Evolutionary conservation across 2,888 invertebrate genomes (phyloP).

Genomic region (Nowickia ferox): DNA sequence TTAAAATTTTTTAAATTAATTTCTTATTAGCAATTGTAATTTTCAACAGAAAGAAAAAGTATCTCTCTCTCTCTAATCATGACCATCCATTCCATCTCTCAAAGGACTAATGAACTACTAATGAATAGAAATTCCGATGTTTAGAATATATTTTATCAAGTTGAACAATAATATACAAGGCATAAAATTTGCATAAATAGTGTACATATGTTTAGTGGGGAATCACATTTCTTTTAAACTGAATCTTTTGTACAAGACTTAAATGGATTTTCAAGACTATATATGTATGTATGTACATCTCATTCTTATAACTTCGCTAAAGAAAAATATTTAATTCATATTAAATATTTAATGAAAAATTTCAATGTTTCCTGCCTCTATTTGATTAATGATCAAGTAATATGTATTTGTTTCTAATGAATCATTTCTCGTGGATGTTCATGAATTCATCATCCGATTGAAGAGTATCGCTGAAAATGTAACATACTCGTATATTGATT

Average conservation of each 20-base stretch:
- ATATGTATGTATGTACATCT: neutral
- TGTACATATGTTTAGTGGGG: neutral
- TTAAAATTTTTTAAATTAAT: no score
- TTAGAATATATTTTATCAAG: constrained; percentile 14
- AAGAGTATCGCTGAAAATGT: constrained; percentile 9
- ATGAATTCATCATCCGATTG: constrained; percentile 38
- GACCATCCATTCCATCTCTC: no score
- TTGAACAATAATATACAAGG: constrained; percentile 15
- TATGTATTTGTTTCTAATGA: constrained; percentile 14
- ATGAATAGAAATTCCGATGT: neutral
- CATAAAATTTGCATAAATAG: constrained; percentile 17
- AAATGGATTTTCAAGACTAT: neutral
- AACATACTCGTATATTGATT: constrained; percentile 41
- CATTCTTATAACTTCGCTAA: neutral
- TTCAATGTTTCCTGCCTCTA: neutral
- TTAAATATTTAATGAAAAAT: neutral
- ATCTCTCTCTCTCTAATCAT: no score
- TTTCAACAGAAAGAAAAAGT: no score
- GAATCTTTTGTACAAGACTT: neutral
- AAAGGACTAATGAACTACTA: no score
- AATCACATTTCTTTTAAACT: neutral
- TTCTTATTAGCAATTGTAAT: no score
- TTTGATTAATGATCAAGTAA: constrained; percentile 38
- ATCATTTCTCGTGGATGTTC: constrained; percentile 25
- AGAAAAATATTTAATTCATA: neutral